These are phyloP conservation scores for Drosophila bifasciata DNA, from an alignment of 1,140 invertebrate genomes.

Conservation along the genomic window DNA sequence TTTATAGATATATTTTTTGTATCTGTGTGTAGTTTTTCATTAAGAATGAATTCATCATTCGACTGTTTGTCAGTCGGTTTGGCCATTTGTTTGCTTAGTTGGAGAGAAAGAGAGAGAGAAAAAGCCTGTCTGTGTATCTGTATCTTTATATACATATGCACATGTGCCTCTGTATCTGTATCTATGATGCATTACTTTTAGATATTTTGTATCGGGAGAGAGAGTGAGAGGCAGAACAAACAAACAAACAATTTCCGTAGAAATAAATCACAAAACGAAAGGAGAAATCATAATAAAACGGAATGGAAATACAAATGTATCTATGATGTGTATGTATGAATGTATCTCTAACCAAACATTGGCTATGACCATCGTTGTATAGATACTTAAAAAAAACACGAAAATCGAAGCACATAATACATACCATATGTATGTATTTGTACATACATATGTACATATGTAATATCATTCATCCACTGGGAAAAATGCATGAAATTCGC, in stretches of 20 bases:
- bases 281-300: conserved; percentile 20
- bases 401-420: too few relatives aligned
- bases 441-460: too few relatives aligned
- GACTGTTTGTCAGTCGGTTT: conserved; percentile 25
- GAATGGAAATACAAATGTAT: conserved; percentile 15
- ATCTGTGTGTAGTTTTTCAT: conserved; percentile 48
- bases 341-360: conserved; percentile 8
- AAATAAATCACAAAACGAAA: conserved; percentile 2
- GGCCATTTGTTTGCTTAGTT: conserved; percentile 24
- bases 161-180: conserved; percentile 9
- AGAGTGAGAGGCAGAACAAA: not conserved
- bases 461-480: too few relatives aligned
- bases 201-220: conserved; percentile 6
- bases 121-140: conserved; percentile 15
- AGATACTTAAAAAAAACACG: too few relatives aligned
- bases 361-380: too few relatives aligned
- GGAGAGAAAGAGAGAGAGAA: too few relatives aligned
- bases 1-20: conserved; percentile 23
- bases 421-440: too few relatives aligned
- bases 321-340: conserved; percentile 1
- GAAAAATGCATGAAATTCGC: too few relatives aligned
- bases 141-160: conserved; percentile 5
- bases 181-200: conserved; percentile 46
- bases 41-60: conserved; percentile 72
- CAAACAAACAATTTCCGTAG: conserved; percentile 30